These are phyloP conservation scores for Perizoma affinitatum DNA, from an alignment of 2,888 invertebrate genomes.

Conservation along the genomic window DNA sequence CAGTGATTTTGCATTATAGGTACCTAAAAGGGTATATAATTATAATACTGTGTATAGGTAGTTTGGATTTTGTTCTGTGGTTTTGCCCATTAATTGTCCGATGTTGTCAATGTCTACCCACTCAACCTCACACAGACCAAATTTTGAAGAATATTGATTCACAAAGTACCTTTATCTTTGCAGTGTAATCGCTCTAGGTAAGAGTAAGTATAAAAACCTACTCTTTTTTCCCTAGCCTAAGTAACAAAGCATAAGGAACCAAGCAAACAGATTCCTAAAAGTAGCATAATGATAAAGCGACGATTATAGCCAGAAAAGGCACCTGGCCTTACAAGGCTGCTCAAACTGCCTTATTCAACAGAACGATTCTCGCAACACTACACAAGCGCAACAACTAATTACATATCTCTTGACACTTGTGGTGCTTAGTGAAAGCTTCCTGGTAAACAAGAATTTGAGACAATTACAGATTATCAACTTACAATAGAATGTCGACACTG, in stretches of 20 bases:
- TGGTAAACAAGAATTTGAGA: constrained; percentile 54
- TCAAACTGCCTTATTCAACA: constrained; percentile 28
- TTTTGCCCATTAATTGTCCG: constrained; percentile 4
- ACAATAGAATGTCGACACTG: constrained; percentile 38
- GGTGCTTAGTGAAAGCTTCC: constrained; percentile 65
- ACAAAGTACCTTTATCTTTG: too few relatives aligned
- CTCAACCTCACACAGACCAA: not conserved
- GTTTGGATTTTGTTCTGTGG: not conserved
- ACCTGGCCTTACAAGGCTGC: constrained; percentile 29
- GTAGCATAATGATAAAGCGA: constrained; percentile 8
- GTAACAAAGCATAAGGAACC: not conserved
- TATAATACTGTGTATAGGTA: too few relatives aligned
- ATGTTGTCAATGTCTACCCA: constrained; percentile 1
- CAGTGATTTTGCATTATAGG: constrained; percentile 6
- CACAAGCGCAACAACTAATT: constrained; percentile 58
- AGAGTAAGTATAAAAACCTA: too few relatives aligned
- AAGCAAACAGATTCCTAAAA: not conserved
- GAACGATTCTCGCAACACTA: constrained; percentile 46
- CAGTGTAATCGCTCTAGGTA: too few relatives aligned
- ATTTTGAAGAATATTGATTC: not conserved
- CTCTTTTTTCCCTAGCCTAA: too few relatives aligned
- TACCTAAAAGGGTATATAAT: too few relatives aligned
- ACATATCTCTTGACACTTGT: constrained; percentile 48
- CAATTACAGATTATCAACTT: constrained; percentile 45
- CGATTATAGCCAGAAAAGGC: constrained; percentile 35